phyloP scores from a whole-genome alignment of 2,113 vertebrate species.

The Atherinomorus stipes region DNA sequence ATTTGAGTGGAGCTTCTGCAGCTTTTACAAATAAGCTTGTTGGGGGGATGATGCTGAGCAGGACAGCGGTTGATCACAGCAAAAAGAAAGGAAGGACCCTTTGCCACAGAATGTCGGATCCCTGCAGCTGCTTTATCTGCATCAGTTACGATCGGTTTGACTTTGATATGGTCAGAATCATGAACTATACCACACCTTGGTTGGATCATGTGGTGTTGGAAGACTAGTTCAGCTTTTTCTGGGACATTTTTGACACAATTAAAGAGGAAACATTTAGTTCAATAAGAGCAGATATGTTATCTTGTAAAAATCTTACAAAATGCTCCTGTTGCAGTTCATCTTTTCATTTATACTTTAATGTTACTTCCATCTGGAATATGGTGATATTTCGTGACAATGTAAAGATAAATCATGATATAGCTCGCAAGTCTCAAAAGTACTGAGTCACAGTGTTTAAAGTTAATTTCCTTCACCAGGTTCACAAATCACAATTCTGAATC shows the following conservation, averaged over 20 bases:
- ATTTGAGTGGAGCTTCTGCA: slow-evolving; percentile 72
- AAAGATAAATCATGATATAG: not conserved
- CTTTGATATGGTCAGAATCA: slow-evolving; percentile 24
- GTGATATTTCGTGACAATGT: not conserved
- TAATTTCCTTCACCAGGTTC: not conserved
- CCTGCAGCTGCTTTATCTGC: slow-evolving; percentile 38
- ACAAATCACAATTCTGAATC: not conserved
- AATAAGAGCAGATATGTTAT: not conserved
- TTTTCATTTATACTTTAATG: too few species aligned
- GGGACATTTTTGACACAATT: slow-evolving; percentile 3
- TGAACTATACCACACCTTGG: slow-evolving; percentile 7
- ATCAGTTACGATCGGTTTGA: slow-evolving; percentile 20
- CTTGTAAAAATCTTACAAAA: not conserved
- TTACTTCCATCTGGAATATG: not conserved
- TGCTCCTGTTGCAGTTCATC: not conserved
- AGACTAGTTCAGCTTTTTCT: not conserved
- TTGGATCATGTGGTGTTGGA: slow-evolving; percentile 12
- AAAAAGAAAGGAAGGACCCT: slow-evolving; percentile 32
- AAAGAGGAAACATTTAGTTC: not conserved
- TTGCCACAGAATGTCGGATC: slow-evolving; percentile 18
- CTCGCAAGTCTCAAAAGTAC: not conserved
- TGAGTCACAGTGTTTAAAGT: not conserved
- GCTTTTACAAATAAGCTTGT: slow-evolving; percentile 77
- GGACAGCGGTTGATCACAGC: slow-evolving; percentile 56
- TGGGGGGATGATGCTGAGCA: slow-evolving; percentile 49